These are phyloP conservation scores for Microplitis deprimator DNA, from an alignment of 2,888 invertebrate species.

Conservation along the genomic window DNA sequence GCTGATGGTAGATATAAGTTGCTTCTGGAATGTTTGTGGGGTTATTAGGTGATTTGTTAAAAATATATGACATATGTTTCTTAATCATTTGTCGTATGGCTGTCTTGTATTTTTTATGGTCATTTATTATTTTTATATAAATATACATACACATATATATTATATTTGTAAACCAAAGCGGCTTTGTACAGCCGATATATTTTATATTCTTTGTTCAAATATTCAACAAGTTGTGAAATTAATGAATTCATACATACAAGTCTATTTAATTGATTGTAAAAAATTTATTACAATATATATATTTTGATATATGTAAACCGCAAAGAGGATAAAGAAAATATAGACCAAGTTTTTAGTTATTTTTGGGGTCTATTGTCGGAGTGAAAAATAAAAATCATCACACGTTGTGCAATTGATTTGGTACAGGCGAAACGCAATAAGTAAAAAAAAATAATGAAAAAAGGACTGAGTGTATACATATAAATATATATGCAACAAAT, in stretches of 20 bases:
- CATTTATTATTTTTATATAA: not conserved
- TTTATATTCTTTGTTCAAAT: too few species aligned
- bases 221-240: not conserved
- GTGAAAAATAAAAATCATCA: conserved; percentile 10
- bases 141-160: too few species aligned
- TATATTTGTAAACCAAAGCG: too few species aligned
- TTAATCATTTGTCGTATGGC: conserved; percentile 1
- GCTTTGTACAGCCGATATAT: too few species aligned
- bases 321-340: not conserved
- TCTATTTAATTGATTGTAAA: too few species aligned
- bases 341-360: not conserved
- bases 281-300: too few species aligned
- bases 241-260: not conserved
- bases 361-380: not conserved
- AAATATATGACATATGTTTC: not conserved
- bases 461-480: not conserved
- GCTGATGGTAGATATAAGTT: not conserved
- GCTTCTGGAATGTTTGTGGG: not conserved
- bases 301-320: not conserved
- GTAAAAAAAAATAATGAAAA: not conserved
- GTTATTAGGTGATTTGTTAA: not conserved
- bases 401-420: conserved; percentile 15
- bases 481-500: not conserved
- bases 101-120: not conserved
- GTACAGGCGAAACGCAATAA: not conserved